A percentile compares a stretch with the other conserved stretches of the same genome.
phyloP scores from a whole-genome alignment of 2,113 vertebrate species.

The Cygnus buccinator region DNA sequence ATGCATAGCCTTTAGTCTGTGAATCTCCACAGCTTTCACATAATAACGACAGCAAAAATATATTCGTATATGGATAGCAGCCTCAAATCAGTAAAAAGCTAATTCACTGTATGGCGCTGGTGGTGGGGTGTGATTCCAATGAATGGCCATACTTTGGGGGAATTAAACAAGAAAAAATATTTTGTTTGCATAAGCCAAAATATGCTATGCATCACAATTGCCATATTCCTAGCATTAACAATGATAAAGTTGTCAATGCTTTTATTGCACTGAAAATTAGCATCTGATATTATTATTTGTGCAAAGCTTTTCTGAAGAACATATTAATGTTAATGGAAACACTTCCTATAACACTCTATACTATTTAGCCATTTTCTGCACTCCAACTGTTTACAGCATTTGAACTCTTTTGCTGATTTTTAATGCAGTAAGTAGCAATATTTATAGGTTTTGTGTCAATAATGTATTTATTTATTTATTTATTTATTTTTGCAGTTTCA shows the following conservation, averaged over 20 bases:
- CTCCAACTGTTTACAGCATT: neutral
- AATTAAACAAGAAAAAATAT: constrained; percentile 6
- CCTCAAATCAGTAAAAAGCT: neutral
- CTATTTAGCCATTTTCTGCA: neutral
- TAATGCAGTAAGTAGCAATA: neutral
- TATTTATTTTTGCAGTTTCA: neutral
- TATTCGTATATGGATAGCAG: neutral
- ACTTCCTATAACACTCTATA: neutral
- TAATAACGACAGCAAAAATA: neutral
- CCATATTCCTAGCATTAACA: neutral
- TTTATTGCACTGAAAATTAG: constrained; percentile 37
- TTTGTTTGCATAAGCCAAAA: neutral
- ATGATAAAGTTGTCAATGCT: neutral
- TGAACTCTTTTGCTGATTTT: neutral
- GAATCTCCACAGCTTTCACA: neutral
- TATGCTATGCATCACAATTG: neutral
- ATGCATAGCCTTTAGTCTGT: neutral
- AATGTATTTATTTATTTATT: neutral
- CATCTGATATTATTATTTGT: constrained; percentile 11
- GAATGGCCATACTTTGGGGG: neutral
- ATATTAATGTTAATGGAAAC: neutral
- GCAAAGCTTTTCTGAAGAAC: constrained; percentile 8
- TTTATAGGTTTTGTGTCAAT: neutral
- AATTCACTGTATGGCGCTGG: neutral
- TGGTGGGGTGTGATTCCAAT: neutral